Conservation (phyloP, 1,140 invertebrate species). For the Lasioglossum baleicum region DNA sequence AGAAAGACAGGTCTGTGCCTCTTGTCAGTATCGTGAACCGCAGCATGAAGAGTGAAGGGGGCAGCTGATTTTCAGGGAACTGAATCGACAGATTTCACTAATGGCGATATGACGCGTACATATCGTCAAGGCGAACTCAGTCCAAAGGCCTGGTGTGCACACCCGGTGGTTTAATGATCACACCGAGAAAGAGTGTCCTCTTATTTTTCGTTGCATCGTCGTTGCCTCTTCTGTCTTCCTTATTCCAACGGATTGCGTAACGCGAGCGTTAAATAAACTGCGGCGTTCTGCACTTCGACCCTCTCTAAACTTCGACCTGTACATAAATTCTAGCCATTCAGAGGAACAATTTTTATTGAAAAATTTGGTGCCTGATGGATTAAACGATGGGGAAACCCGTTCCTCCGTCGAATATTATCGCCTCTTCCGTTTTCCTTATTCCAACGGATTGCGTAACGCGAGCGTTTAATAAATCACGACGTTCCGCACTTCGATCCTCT, state of each 20-base stretch:
- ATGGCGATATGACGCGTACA: conserved; percentile 45
- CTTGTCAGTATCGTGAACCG: background rate
- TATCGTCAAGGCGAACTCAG: conserved; percentile 48
- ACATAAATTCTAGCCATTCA: no score
- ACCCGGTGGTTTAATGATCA: conserved; percentile 35
- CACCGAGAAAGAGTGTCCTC: background rate
- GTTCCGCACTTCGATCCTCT: no score
- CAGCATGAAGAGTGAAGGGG: no score
- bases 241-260: conserved; percentile 23
- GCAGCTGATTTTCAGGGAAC: conserved; percentile 35
- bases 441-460: no score
- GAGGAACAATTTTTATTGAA: no score
- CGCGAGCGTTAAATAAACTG: conserved; percentile 1
- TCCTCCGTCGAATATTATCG: no score
- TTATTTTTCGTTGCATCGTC: conserved; percentile 37
- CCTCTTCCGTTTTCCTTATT: no score
- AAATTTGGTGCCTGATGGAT: no score
- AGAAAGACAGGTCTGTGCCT: background rate
- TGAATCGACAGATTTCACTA: conserved; percentile 50
- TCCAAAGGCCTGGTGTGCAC: conserved; percentile 18
- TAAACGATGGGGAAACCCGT: no score
- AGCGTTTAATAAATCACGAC: no score
- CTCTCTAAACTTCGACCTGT: no score
- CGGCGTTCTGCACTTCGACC: background rate
- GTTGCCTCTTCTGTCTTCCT: conserved; percentile 38